These are phyloP conservation scores for Drymonia ruficornis DNA, from an alignment of 2,888 invertebrate species.

Conservation along the genomic window DNA sequence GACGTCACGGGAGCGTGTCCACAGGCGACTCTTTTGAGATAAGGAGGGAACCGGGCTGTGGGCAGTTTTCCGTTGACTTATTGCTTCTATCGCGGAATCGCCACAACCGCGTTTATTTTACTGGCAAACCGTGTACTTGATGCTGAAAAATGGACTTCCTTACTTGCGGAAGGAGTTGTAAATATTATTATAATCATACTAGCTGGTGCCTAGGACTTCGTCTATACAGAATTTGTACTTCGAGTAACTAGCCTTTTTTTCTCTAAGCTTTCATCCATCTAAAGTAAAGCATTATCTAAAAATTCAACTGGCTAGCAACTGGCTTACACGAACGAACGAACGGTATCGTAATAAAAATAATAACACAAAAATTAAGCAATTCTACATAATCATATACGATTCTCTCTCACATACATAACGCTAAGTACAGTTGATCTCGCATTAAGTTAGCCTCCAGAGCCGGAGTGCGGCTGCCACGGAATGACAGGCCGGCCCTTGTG, in stretches of 20 bases:
- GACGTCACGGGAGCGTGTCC: conserved; percentile 35
- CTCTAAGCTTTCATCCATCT: no score
- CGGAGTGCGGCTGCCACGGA: conserved; percentile 27
- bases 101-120: conserved; percentile 19
- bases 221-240: no score
- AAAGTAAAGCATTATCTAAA: no score
- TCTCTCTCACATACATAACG: conserved; percentile 15
- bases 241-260: no score
- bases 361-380: neutral
- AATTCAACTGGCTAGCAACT: no score
- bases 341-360: no score
- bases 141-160: conserved; percentile 11
- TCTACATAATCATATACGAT: neutral
- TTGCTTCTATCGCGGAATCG: conserved; percentile 29
- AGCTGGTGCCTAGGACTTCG: no score
- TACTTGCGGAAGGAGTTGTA: neutral
- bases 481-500: conserved; percentile 37
- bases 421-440: conserved; percentile 30
- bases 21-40: conserved; percentile 47
- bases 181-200: no score
- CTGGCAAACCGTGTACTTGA: conserved; percentile 31
- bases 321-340: no score
- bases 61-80: conserved; percentile 33
- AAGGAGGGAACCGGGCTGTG: conserved; percentile 27
- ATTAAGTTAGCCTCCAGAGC: conserved; percentile 28